Evolutionary conservation across 2,888 invertebrate species (phyloP), one percentile per base, ranked within the genome.

Genomic region (Lasioglossum figueresi): DNA sequence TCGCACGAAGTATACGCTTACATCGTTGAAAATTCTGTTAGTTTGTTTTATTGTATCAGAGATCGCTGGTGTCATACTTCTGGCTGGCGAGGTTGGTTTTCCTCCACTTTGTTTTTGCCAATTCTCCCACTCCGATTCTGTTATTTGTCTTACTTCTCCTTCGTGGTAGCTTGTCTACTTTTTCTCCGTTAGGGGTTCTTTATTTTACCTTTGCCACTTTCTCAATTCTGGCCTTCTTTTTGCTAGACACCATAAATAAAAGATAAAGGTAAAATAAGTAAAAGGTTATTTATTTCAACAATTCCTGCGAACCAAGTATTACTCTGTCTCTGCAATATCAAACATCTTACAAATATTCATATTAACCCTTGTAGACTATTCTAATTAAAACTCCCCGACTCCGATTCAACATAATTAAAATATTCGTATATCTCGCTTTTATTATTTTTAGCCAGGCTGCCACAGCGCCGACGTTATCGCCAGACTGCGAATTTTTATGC

Each of bases 101-200:
- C 4, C 10, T 19, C 34, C 23, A 19, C 37, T 68, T 68, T 12
- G 37, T 68, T 68, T 68, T 68, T 68, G 37, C 37, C 37, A 68
- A 37, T 68, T 37, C 23, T 34, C 23, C 37, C 37, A 68, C 37
- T 68, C 68, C 37, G 16, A 23, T 23, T 23, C 37, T 10, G 37
- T 34, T 68, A 68, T 68, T 68, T 68, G 19, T 68, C 68, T 68
- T 37, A 37, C 68, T 68, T 68, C 37, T 37, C 23, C 34, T 19
- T 8, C 68, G 37, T 8, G 23, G 68, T 34, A 12, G 19, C 68
- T 37, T 34, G 68, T 37, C 68, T 23, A 68, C 68, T 68, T 68
- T 23, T 68, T 68, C 68, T 37, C 23, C 4, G 68, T 68, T 68
- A 68, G 37, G 37, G 37, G 37, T 37, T 68, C 68, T 23, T 23